Percentiles rank a stretch among this genome's conserved stretches.
Conservation (phyloP, 2,888 invertebrate genomes). For the Thyatira batis region DNA sequence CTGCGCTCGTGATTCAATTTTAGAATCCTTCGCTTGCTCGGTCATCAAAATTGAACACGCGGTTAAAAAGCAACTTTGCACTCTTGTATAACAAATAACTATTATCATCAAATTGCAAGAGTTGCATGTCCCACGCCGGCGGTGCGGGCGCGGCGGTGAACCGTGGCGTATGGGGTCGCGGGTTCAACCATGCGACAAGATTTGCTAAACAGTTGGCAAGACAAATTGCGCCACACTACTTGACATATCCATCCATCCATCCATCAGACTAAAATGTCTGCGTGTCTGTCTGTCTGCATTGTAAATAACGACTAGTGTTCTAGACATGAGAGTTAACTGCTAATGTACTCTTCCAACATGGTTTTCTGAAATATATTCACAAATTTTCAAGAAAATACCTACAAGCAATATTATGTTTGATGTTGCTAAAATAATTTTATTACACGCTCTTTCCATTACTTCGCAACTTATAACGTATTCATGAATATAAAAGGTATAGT, state of each 20-base stretch:
- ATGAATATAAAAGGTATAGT: not conserved
- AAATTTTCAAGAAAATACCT: not conserved
- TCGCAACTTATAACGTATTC: not conserved
- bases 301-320: not conserved
- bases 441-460: not conserved
- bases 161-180: not conserved
- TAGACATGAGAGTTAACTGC: not conserved
- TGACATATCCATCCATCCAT: not conserved
- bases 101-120: not conserved
- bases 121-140: not conserved
- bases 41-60: too few relatives aligned
- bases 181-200: not conserved
- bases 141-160: too few relatives aligned
- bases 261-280: not conserved
- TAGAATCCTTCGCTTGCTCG: too few relatives aligned
- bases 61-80: too few relatives aligned
- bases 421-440: too few relatives aligned
- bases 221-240: not conserved
- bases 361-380: not conserved
- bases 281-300: not conserved
- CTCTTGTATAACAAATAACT: not conserved
- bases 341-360: not conserved
- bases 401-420: not conserved
- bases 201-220: not conserved
- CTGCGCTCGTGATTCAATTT: too few relatives aligned